phyloP scores from a whole-genome alignment of 2,888 invertebrate genomes.

The Synergus japonicus region DNA sequence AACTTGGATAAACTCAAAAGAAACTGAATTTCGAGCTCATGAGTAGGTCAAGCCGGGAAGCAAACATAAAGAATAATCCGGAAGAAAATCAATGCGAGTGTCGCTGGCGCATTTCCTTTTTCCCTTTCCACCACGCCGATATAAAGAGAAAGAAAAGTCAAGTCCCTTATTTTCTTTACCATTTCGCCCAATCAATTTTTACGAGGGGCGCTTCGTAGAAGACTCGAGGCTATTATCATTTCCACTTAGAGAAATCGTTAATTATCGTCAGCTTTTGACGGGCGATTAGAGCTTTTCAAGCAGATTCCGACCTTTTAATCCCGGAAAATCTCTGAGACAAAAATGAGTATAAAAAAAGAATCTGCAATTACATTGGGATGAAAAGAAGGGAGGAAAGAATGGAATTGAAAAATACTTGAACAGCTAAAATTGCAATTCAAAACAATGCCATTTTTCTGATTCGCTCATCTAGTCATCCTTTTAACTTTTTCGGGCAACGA shows the following conservation, averaged over 20 bases:
- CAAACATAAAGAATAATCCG: conserved; percentile 1
- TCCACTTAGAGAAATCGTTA: neutral
- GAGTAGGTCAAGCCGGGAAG: conserved; percentile 21
- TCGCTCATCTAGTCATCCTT: no score
- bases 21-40: neutral
- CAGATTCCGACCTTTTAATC: neutral
- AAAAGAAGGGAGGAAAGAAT: no score
- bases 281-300: neutral
- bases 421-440: no score
- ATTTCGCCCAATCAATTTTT: conserved; percentile 27
- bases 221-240: neutral
- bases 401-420: no score
- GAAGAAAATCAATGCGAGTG: conserved; percentile 33
- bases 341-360: neutral
- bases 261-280: conserved; percentile 18
- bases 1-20: neutral
- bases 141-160: neutral
- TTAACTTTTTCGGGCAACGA: conserved; percentile 15
- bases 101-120: neutral
- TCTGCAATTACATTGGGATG: no score
- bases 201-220: neutral
- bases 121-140: neutral
- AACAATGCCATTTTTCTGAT: no score
- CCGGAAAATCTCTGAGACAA: neutral
- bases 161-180: neutral